Evolutionary conservation across 2,797 vertebrate species (phyloP), one percentile per base, ranked within the genome.

Genomic region (Apodemus agrarius): DNA sequence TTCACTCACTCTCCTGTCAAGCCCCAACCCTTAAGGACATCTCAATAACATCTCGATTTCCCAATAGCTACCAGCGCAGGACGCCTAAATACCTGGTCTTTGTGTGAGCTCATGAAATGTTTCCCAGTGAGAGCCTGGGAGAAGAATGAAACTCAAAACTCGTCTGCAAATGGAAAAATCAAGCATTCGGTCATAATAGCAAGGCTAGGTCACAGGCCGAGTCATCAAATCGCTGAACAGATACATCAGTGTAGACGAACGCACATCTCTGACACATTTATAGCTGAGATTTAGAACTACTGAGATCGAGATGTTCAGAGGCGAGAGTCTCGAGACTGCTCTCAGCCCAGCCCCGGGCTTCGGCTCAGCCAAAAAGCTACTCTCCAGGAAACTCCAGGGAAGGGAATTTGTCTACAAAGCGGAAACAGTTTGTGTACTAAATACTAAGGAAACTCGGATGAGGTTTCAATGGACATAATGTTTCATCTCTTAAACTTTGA

Each of bases 31-130:
- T 31, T 54, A 90, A 84, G 90, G 54, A 94, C 89, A 84, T 90
- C 91, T 98, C 91, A 95, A 97, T 97, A 86, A 89, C 93, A 97
- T 96, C 89, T 59, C 96, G n/a, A 84, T 96, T 52, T 97, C 88
- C 6, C 81, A 81, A 29, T 90, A 94, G 96, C 93, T 94, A 96
- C 89, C 91, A n/a, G n/a, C n/a, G 65, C 86, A 67, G 37, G 24
- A 61, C 89, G 97, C 96, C 97, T 96, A 86, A 98, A 96, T 97
- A 98, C 96, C 98, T 98, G 97, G 87, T 97, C 93, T 98, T 98
- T 95, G 96, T 92, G 90, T 87, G 34, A 0, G 76, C 90, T 93
- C 94, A 88, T 93, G 97, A 97, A 98, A 98, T 82, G 95, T 54
- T 22, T 90, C 88, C 95, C 95, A 97, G 96, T 97, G 97, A 98